These are phyloP conservation scores for Acanthisitta chloris DNA, from an alignment of 2,113 vertebrate genomes.

Conservation along the genomic window DNA sequence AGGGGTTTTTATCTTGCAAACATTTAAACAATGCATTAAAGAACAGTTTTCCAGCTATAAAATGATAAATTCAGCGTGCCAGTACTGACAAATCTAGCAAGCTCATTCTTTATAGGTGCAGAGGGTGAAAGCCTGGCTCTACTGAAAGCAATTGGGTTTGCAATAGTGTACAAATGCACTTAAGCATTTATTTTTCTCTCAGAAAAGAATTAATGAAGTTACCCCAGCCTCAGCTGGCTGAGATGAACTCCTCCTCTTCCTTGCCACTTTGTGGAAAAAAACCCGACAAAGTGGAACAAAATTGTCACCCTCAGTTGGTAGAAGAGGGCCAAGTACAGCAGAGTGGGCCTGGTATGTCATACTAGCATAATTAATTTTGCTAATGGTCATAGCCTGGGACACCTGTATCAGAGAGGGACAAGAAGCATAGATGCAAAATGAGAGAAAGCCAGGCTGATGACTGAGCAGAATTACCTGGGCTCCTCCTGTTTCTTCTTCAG, in stretches of 20 bases:
- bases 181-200: background rate
- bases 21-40: background rate
- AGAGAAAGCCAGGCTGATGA: background rate
- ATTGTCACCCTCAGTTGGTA: accelerated
- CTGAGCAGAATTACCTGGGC: background rate
- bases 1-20: background rate
- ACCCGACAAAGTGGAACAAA: background rate
- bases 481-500: background rate
- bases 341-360: too few species aligned
- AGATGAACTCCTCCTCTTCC: background rate
- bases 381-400: accelerated
- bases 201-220: background rate
- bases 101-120: too few species aligned
- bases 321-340: background rate
- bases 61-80: background rate
- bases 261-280: background rate
- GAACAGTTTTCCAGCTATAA: background rate
- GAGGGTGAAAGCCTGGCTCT: background rate
- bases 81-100: background rate
- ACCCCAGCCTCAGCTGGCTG: background rate
- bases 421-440: accelerated
- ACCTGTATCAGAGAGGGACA: background rate
- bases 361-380: background rate
- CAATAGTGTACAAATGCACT: too few species aligned
- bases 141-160: background rate